Evolutionary conservation across 2,888 invertebrate genomes (phyloP), one percentile per base, ranked within the genome.

Genomic region (Dione juno): DNA sequence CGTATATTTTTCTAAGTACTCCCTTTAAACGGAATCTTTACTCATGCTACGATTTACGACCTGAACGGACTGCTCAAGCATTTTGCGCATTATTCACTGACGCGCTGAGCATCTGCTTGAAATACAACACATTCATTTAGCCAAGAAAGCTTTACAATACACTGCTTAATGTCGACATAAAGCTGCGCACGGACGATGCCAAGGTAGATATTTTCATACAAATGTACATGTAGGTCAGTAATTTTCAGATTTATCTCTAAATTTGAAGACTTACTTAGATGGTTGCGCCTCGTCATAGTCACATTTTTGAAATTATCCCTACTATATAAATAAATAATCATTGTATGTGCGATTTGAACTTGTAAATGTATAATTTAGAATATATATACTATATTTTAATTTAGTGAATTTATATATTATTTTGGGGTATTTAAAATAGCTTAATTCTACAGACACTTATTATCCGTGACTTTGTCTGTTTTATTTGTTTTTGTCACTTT

Each of bases 141-240:
- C 74, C 75, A 80, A 81, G 80, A 80, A 81, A 79, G 78, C 79
- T 75, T 50, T 75, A 80, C 79, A 80, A 77, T 77, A 77, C 77
- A 77, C 71, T 66, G 53, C 64, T 63, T 64, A 69, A 50, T 65
- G 65, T 61, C 58, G 61, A 48, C 13, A 52, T 71, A 74, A 69
- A 54, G 71, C 61, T n/a, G 61, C 11, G 35, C 35, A 21, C 35
- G 5, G 61, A 61, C 28, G 45, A 6, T 45, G 61, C 28, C 6
- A 6, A 41, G 19, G 16, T 21, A 41, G 41, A 14, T 21, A 35
- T 35, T 28, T 45, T n/a, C n/a, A 28, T 61, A 35, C 6, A 6
- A 10, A n/a, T 28, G 6, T 35, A 61, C 7, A 3, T 11, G 21
- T 28, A 45, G 45, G 16, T 45, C 43, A n/a, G 14, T 16, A 11